Evolutionary conservation across 2,888 invertebrate genomes (phyloP).

Genomic region (Euplagia quadripunctaria): DNA sequence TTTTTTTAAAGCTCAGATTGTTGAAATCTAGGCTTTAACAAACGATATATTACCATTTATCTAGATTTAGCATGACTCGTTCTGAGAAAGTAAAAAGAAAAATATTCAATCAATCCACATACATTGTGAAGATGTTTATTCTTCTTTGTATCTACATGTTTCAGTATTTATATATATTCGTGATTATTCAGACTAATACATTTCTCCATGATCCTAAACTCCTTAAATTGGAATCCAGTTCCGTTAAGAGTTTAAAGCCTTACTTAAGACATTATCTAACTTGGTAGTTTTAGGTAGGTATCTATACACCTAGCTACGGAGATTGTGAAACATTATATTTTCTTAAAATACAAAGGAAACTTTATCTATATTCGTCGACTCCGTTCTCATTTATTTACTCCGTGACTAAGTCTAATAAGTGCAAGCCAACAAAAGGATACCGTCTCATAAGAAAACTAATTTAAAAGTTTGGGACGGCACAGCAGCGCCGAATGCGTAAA

Average conservation of each 20-base stretch:
- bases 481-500: constrained; percentile 75
- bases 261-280: background rate
- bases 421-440: constrained; percentile 56
- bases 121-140: constrained; percentile 1
- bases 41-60: background rate
- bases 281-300: background rate
- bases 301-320: too few species aligned
- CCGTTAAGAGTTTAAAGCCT: background rate
- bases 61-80: constrained; percentile 2
- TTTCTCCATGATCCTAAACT: background rate
- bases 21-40: background rate
- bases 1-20: background rate
- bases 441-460: constrained; percentile 74
- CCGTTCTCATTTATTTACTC: constrained; percentile 40
- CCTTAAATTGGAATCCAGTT: background rate
- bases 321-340: constrained; percentile 14
- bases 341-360: constrained; percentile 32
- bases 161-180: background rate
- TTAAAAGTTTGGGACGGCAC: constrained; percentile 67
- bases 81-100: background rate
- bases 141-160: too few species aligned
- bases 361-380: constrained; percentile 29
- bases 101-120: background rate
- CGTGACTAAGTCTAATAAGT: constrained; percentile 61
- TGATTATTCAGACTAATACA: background rate